These are phyloP conservation scores for Sceliomorpha sp. DNA, from an alignment of 2,888 invertebrate genomes.

Conservation along the genomic window DNA sequence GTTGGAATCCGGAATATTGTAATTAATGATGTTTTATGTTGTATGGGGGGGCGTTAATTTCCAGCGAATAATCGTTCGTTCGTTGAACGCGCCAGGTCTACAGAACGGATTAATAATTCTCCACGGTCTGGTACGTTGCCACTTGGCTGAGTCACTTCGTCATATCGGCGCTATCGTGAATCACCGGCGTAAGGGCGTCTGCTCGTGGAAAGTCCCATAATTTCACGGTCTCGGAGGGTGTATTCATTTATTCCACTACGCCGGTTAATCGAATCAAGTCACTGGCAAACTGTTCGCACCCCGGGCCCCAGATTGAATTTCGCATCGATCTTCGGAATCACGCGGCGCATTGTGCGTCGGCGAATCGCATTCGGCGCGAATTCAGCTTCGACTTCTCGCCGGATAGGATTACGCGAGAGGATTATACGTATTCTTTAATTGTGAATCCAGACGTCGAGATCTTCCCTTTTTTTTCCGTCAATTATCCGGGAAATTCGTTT, in stretches of 20 bases:
- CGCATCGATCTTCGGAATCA: background rate
- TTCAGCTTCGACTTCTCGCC: too few species aligned
- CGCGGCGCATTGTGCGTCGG: background rate
- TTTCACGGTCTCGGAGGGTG: background rate
- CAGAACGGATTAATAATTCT: background rate
- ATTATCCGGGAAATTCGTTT: too few species aligned
- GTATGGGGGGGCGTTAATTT: too few species aligned
- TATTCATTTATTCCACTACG: constrained; percentile 3
- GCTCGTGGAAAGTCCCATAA: background rate
- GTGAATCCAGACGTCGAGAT: too few species aligned
- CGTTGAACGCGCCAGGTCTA: too few species aligned
- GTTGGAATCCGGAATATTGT: too few species aligned
- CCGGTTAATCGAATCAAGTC: background rate
- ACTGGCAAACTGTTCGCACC: background rate
- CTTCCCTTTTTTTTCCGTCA: too few species aligned
- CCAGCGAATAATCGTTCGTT: too few species aligned
- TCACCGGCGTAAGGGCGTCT: background rate
- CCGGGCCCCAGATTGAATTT: constrained; percentile 1
- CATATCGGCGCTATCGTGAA: background rate
- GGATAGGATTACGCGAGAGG: too few species aligned
- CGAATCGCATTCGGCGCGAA: too few species aligned
- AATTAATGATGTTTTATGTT: too few species aligned
- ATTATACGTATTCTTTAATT: too few species aligned
- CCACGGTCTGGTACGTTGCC: background rate
- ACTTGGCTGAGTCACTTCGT: background rate